A percentile compares a stretch with the other conserved stretches of the same genome.
phyloP scores from a whole-genome alignment of 2,113 vertebrate species.

The Neolamprologus devosi region DNA sequence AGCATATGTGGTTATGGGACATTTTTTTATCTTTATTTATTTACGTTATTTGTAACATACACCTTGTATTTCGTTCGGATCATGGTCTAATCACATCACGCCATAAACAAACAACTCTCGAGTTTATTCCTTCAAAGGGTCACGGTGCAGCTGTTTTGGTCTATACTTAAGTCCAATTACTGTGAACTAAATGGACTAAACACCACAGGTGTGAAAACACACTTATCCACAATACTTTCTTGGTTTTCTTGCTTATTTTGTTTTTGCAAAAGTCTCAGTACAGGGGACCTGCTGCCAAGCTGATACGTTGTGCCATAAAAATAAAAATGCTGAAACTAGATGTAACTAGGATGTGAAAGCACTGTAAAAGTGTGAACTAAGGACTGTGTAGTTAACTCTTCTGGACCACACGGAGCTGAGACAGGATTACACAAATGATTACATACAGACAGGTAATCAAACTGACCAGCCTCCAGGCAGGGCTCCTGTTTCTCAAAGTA shows the following conservation, averaged over 20 bases:
- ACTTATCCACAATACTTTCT: not conserved
- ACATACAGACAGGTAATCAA: not conserved
- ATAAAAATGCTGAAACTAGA: not conserved
- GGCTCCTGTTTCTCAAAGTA: constrained; percentile 96
- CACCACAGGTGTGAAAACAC: not conserved
- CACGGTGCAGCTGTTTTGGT: not conserved
- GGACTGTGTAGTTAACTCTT: not conserved
- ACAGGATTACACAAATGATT: not conserved
- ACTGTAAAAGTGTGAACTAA: not conserved
- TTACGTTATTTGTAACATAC: not conserved
- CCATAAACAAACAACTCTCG: not conserved
- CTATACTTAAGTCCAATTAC: not conserved
- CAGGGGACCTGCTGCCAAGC: not conserved
- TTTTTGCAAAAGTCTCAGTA: not conserved
- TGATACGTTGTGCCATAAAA: not conserved
- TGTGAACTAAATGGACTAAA: not conserved
- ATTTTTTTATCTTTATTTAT: not conserved
- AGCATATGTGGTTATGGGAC: not conserved
- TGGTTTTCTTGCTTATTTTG: not conserved
- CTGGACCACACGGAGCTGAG: not conserved
- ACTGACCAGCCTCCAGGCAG: constrained; percentile 90
- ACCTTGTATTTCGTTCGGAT: not conserved
- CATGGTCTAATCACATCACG: not conserved
- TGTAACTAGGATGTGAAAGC: not conserved
- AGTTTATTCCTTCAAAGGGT: not conserved